phyloP scores from a whole-genome alignment of 2,888 invertebrate genomes.

The Chydorus sphaericus region DNA sequence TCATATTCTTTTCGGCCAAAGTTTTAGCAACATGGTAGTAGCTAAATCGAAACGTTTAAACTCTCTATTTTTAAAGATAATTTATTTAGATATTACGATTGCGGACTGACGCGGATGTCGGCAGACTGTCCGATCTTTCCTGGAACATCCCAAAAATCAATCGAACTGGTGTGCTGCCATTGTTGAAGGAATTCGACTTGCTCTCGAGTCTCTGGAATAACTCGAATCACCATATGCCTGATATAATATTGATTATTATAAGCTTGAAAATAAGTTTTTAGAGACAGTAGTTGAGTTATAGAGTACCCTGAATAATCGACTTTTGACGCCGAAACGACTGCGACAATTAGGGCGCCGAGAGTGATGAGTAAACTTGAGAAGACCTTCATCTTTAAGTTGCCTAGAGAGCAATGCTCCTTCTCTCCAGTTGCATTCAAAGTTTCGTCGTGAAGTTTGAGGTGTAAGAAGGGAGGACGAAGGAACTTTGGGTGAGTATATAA shows the following conservation, averaged over 20 bases:
- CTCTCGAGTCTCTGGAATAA: background rate
- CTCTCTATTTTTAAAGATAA: background rate
- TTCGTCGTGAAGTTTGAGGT: no score
- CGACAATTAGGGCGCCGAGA: background rate
- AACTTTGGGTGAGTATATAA: no score
- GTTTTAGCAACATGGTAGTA: background rate
- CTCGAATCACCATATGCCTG: slow-evolving; percentile 4
- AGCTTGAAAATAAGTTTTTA: no score
- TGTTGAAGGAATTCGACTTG: slow-evolving; percentile 1
- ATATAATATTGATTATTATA: no score
- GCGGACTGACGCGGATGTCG: slow-evolving; percentile 3
- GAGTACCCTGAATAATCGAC: background rate
- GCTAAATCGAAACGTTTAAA: background rate
- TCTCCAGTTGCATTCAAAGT: no score
- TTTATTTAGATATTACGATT: background rate
- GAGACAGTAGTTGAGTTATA: background rate
- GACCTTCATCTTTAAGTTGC: no score
- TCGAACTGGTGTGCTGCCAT: background rate
- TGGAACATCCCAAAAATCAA: background rate
- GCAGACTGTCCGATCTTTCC: background rate
- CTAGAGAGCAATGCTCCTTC: no score
- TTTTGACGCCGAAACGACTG: background rate
- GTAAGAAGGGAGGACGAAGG: no score
- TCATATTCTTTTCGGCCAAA: background rate
- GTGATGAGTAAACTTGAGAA: background rate